Percentiles rank a stretch among this genome's conserved stretches.
Evolutionary conservation across 2,113 vertebrate genomes (phyloP).

Genomic region (Protobothrops mucrosquamatus): DNA sequence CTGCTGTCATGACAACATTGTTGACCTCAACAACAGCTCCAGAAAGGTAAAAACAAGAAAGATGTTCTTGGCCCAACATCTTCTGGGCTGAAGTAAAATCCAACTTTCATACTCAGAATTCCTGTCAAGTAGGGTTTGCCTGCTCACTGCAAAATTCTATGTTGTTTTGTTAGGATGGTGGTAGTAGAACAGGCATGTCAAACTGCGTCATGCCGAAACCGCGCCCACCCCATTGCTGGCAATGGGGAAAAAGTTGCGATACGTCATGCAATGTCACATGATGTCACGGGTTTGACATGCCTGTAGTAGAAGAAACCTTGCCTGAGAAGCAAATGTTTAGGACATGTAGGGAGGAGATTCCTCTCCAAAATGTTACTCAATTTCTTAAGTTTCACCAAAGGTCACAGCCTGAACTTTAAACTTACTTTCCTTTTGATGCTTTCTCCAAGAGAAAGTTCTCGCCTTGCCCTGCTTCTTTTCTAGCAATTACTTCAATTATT

Average conservation of each 20-base stretch:
- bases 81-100: background rate
- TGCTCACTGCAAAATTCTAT: background rate
- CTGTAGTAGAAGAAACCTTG: background rate
- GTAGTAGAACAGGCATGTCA: background rate
- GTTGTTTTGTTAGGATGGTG: background rate
- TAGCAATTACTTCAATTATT: background rate
- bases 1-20: constrained; percentile 59
- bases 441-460: background rate
- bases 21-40: constrained; percentile 43
- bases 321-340: background rate
- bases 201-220: no score
- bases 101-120: background rate
- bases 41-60: constrained; percentile 62
- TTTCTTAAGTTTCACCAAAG: background rate
- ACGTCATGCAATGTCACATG: no score
- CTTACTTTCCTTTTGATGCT: background rate
- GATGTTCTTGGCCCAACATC: fast-evolving
- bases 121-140: background rate
- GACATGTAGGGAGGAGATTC: background rate
- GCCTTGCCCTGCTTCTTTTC: background rate
- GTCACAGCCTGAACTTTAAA: background rate
- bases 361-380: no score
- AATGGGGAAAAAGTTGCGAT: no score
- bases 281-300: no score
- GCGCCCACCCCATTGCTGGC: no score